Percentiles rank a stretch among this genome's conserved stretches.
Evolutionary conservation across 2,888 invertebrate species (phyloP).

Genomic region (Cylloceria caligata): DNA sequence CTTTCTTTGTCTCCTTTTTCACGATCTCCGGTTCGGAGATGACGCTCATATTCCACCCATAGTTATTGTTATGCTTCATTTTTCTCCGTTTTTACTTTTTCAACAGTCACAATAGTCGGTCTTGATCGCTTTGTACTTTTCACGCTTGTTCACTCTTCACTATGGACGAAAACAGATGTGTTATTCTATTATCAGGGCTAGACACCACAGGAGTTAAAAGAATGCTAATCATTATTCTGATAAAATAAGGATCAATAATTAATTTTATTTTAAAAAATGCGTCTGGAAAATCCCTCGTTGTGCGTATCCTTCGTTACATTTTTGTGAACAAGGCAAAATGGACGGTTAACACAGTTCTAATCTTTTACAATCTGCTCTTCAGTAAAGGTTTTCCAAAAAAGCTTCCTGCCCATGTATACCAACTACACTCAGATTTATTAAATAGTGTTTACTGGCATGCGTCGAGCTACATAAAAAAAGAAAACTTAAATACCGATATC

Average conservation of each 20-base stretch:
- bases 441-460: slow-evolving; percentile 1
- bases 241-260: background rate
- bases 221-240: background rate
- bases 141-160: background rate
- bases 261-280: too few species aligned
- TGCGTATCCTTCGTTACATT: too few species aligned
- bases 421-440: too few species aligned
- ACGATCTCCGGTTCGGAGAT: slow-evolving; percentile 77
- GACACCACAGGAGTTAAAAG: too few species aligned
- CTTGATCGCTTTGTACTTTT: slow-evolving; percentile 9
- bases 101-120: slow-evolving; percentile 10
- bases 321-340: background rate
- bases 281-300: too few species aligned
- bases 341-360: slow-evolving; percentile 36
- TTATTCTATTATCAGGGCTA: background rate
- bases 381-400: slow-evolving; percentile 1
- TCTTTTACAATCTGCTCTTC: slow-evolving; percentile 46
- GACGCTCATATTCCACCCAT: slow-evolving; percentile 78
- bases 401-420: too few species aligned
- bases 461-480: background rate
- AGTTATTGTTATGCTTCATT: slow-evolving; percentile 67
- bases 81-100: slow-evolving; percentile 21
- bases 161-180: slow-evolving; percentile 2
- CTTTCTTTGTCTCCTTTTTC: slow-evolving; percentile 71
- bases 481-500: background rate